Evolutionary conservation across 2,888 invertebrate species (phyloP), one percentile per base, ranked within the genome.

Genomic region (Coelinius sp.): DNA sequence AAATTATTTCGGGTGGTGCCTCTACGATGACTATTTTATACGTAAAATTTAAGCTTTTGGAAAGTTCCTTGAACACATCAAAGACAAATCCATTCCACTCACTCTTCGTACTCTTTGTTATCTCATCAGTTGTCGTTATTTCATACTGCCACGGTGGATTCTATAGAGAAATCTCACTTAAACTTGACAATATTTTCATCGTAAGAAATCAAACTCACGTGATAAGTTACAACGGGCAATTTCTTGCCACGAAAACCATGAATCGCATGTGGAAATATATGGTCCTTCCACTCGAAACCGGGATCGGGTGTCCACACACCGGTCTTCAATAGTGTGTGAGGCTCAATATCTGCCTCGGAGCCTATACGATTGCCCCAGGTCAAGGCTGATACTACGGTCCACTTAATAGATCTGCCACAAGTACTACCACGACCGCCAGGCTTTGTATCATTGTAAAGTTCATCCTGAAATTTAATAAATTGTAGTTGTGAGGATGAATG

Each of bases 121-220:
- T 85, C 0, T 89, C 85, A 0, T 92, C 93, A 1, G 90, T 89
- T 65, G 88, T 86, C 63, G 89, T 89, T 1, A 95, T 84, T 38
- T 94, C 93, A 41, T 71, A 73, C 83, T 95, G 94, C 96, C 96
- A 97, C 0, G 96, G 96, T 0, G 96, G 96, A 88, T 94, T 95
- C 96, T 97, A 84, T 77, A 90, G 87, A 46, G 38, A 69, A n/a
- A 24, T 35, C 4, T 65, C 7, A 22, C n/a, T 41, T 4, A n/a
- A 63, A 14, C 14, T 63, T 62, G 62, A 12, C n/a, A 22, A n/a
- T 17, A 31, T 14, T 5, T 35, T 10, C 7, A 20, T 17, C 7
- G n/a, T 31, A 35, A 14, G 20, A 3, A 35, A 12, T 38, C 65
- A 62, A 73, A 85, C 91, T 90, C 88, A 96, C 96, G 86, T 96